Conservation (phyloP, 1,140 invertebrate species). For the Hydropsyche tenuis region DNA sequence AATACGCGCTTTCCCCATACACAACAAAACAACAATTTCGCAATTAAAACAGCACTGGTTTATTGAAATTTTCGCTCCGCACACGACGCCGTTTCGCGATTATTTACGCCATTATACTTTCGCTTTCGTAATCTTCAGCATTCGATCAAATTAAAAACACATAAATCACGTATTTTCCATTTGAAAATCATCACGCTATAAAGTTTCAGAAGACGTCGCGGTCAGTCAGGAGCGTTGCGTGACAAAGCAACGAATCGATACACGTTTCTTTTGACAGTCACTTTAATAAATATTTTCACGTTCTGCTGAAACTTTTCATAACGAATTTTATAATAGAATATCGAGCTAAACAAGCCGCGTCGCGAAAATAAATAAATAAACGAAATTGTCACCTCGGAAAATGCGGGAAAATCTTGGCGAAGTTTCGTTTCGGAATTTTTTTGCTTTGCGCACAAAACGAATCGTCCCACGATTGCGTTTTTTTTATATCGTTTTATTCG, state of each 20-base stretch:
- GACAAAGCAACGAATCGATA: slow-evolving; percentile 3
- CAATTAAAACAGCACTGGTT: background rate
- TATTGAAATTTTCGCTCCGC: background rate
- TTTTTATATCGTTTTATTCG: slow-evolving; percentile 15
- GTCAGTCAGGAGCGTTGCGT: background rate
- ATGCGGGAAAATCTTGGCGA: too few species aligned
- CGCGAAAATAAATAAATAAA: too few species aligned
- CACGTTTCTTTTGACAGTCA: background rate
- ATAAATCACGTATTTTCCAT: slow-evolving; percentile 17
- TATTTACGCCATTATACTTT: too few species aligned
- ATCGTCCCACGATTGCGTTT: too few species aligned
- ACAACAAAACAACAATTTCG: background rate
- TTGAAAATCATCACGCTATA: slow-evolving; percentile 13
- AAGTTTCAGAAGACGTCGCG: background rate
- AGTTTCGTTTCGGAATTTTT: too few species aligned
- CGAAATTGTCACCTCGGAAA: too few species aligned
- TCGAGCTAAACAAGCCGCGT: background rate
- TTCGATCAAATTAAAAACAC: slow-evolving; percentile 15
- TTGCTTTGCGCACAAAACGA: too few species aligned
- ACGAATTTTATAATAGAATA: background rate
- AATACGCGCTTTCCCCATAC: background rate
- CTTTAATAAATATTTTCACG: background rate
- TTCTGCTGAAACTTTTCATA: background rate
- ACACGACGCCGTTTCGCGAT: too few species aligned
- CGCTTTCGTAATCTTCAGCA: background rate